phyloP scores from a whole-genome alignment of 2,113 vertebrate species.

The Lepus timidus region DNA sequence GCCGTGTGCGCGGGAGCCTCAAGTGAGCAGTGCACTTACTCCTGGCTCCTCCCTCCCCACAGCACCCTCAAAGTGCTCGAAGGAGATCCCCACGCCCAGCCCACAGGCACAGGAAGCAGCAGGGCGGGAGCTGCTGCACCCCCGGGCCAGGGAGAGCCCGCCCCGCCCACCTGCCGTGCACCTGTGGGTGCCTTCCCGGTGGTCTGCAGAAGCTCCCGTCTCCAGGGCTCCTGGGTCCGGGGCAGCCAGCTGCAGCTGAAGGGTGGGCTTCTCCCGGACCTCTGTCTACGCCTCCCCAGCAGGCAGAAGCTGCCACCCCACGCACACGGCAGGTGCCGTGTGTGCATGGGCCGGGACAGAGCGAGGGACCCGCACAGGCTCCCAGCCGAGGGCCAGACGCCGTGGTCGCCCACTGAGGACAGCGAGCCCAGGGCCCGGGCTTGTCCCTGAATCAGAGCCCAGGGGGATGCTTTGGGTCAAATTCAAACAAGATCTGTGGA shows the following conservation, averaged over 20 bases:
- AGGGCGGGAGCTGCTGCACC: no score
- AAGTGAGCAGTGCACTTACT: not conserved
- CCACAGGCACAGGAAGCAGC: no score
- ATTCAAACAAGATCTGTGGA: not conserved
- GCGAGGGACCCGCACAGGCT: no score
- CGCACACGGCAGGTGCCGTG: not conserved
- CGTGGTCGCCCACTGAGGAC: not conserved
- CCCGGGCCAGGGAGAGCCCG: not conserved
- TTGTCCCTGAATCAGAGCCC: no score
- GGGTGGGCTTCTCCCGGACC: no score
- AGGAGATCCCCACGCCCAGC: rapidly evolving
- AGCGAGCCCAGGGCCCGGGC: no score
- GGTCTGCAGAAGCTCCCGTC: not conserved
- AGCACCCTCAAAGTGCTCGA: not conserved
- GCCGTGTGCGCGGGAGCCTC: not conserved
- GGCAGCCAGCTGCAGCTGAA: no score
- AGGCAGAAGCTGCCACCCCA: no score
- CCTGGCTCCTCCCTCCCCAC: not conserved
- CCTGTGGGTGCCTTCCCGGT: not conserved
- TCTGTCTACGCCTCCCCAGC: not conserved
- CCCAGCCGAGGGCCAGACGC: not conserved
- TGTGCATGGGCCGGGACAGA: no score
- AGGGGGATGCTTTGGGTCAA: not conserved
- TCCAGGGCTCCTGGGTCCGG: not conserved
- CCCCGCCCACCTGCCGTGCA: no score